phyloP scores from a whole-genome alignment of 2,797 vertebrate genomes.

The Dromococcyx pavoninus region DNA sequence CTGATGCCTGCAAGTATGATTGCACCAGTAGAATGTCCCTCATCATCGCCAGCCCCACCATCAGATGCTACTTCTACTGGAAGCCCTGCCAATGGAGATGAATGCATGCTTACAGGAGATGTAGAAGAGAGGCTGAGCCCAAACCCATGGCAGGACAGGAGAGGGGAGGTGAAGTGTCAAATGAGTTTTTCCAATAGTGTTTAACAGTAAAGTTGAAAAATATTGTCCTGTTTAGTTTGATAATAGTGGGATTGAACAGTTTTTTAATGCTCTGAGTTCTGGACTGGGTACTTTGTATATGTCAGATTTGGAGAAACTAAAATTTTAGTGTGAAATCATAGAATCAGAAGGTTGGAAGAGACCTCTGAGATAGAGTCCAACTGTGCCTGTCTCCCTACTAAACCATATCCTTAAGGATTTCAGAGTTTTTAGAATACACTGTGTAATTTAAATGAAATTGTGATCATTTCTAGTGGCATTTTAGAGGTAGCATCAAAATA shows the following conservation, averaged over 20 bases:
- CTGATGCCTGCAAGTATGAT: slow-evolving; percentile 98
- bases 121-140: slow-evolving; percentile 90
- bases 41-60: slow-evolving; percentile 87
- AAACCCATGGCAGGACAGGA: slow-evolving; percentile 94
- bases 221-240: background rate
- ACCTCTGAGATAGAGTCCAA: too few species aligned
- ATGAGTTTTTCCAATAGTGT: background rate
- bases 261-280: background rate
- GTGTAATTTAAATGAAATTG: background rate
- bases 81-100: slow-evolving; percentile 85
- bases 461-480: background rate
- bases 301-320: background rate
- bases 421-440: background rate
- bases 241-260: background rate
- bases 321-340: background rate
- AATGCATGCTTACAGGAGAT: slow-evolving; percentile 80
- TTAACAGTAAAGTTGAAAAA: background rate
- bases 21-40: slow-evolving; percentile 90
- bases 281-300: background rate
- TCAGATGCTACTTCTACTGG: slow-evolving; percentile 83
- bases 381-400: too few species aligned
- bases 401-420: too few species aligned
- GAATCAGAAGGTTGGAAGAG: too few species aligned
- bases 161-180: slow-evolving; percentile 84
- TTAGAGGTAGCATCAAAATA: background rate